Evolutionary conservation across 2,888 invertebrate species (phyloP).

Genomic region (Colostygia pectinataria): DNA sequence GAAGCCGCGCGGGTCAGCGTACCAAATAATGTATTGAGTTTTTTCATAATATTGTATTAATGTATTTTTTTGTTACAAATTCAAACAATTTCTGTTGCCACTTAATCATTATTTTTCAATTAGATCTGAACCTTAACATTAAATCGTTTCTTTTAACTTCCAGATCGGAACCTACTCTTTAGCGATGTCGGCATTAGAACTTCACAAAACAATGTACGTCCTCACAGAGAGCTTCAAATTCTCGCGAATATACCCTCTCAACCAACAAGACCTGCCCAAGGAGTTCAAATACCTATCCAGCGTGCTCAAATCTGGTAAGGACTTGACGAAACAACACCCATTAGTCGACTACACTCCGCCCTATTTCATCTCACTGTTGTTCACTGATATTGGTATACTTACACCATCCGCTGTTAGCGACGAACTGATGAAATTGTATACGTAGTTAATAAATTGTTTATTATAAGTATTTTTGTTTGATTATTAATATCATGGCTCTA

Average conservation of each 20-base stretch:
- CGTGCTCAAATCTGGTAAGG: slow-evolving; percentile 65
- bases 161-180: slow-evolving; percentile 93
- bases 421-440: slow-evolving; percentile 97
- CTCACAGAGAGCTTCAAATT: slow-evolving; percentile 99
- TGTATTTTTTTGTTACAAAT: no score
- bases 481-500: no score
- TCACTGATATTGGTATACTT: slow-evolving; percentile 97
- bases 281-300: slow-evolving; percentile 89
- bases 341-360: slow-evolving; percentile 99
- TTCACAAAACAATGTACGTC: slow-evolving; percentile 98
- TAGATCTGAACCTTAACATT: no score
- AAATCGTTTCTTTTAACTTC: slow-evolving; percentile 5
- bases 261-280: slow-evolving; percentile 94
- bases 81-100: no score
- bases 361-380: slow-evolving; percentile 93
- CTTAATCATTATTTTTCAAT: no score
- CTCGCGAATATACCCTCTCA: slow-evolving; percentile 95
- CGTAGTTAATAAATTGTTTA: slow-evolving; percentile 72
- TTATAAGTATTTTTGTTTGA: neutral
- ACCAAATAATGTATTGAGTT: no score
- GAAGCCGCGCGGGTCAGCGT: no score
- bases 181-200: slow-evolving; percentile 92
- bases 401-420: slow-evolving; percentile 99
- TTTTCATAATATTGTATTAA: no score
- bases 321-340: slow-evolving; percentile 88